Evolutionary conservation across 1,140 invertebrate genomes (phyloP).

Genomic region (Drosophila bipectinata): DNA sequence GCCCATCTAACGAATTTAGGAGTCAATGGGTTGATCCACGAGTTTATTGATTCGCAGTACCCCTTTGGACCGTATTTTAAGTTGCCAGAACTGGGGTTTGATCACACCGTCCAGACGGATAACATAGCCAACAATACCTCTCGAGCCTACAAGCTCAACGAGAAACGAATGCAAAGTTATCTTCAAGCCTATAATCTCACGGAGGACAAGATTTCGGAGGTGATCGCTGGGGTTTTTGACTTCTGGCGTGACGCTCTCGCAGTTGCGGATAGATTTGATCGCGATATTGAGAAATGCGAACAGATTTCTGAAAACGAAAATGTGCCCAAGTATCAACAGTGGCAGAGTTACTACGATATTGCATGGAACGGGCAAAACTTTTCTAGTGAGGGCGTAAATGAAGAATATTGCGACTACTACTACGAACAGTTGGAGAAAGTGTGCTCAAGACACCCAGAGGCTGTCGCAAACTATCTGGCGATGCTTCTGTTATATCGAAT

Average conservation of each 20-base stretch:
- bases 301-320: background rate
- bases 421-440: constrained; percentile 64
- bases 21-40: constrained; percentile 45
- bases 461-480: constrained; percentile 72
- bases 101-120: constrained; percentile 65
- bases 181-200: constrained; percentile 47
- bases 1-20: constrained; percentile 70
- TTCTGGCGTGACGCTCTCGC: constrained; percentile 61
- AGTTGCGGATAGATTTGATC: constrained; percentile 51
- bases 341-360: constrained; percentile 67
- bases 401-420: constrained; percentile 50
- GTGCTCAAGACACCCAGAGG: constrained; percentile 50
- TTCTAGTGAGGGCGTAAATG: background rate
- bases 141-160: constrained; percentile 59
- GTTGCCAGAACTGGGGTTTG: constrained; percentile 68
- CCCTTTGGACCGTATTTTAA: constrained; percentile 69
- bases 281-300: constrained; percentile 38
- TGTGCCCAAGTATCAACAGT: constrained; percentile 20
- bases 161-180: constrained; percentile 64
- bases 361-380: constrained; percentile 58
- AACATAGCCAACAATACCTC: constrained; percentile 59
- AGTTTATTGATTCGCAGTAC: constrained; percentile 46
- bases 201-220: constrained; percentile 38
- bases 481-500: constrained; percentile 63
- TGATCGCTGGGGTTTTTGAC: constrained; percentile 58